phyloP scores from a whole-genome alignment of 2,888 invertebrate genomes.

The Ellobium chinense region DNA sequence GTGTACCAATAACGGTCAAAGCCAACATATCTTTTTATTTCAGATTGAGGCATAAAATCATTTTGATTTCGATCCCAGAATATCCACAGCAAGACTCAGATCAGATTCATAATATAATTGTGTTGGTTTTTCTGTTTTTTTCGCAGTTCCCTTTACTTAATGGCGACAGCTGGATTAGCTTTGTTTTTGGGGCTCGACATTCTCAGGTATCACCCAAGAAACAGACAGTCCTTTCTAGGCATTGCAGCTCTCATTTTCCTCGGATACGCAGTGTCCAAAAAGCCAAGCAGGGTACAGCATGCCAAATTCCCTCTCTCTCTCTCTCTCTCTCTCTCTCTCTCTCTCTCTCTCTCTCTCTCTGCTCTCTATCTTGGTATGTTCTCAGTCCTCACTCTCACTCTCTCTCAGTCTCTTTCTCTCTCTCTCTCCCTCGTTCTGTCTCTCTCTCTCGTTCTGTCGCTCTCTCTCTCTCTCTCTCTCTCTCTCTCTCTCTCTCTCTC shows the following conservation, averaged over 20 bases:
- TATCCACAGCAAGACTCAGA: too few species aligned
- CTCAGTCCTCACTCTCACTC: slow-evolving; percentile 19
- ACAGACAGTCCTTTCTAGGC: slow-evolving; percentile 51
- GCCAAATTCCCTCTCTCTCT: background rate
- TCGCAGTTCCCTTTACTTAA: slow-evolving; percentile 52
- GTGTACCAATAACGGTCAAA: too few species aligned
- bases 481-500: background rate
- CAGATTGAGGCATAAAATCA: too few species aligned
- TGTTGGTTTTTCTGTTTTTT: too few species aligned
- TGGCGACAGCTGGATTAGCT: slow-evolving; percentile 40
- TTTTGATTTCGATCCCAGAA: too few species aligned
- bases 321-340: background rate
- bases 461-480: background rate
- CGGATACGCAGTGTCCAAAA: slow-evolving; percentile 49
- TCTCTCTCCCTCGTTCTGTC: slow-evolving; percentile 2
- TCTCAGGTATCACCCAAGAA: slow-evolving; percentile 48
- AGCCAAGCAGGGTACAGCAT: slow-evolving; percentile 44
- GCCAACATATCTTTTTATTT: too few species aligned
- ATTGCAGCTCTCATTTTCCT: slow-evolving; percentile 46
- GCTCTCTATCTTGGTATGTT: too few species aligned
- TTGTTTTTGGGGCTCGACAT: slow-evolving; percentile 50
- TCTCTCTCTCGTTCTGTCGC: background rate
- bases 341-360: slow-evolving; percentile 13
- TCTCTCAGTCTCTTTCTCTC: background rate
- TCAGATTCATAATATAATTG: too few species aligned